Conservation (phyloP, 2,888 invertebrate genomes). For the Auanema sp. region DNA sequence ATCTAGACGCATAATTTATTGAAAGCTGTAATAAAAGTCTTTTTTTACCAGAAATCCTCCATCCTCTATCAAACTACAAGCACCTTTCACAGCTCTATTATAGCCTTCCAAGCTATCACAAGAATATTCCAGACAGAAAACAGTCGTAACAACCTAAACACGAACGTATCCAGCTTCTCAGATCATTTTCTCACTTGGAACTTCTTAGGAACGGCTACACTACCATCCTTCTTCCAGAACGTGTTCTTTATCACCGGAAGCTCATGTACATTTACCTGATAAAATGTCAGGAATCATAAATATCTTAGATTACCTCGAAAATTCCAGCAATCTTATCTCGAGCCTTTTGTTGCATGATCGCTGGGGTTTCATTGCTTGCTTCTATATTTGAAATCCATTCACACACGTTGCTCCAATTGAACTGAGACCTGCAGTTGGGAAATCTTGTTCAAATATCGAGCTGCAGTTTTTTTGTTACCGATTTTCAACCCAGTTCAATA, state of each 20-base stretch:
- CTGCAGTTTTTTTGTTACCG: constrained; percentile 20
- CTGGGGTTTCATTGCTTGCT: constrained; percentile 45
- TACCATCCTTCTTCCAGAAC: constrained; percentile 36
- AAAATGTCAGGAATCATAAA: constrained; percentile 4
- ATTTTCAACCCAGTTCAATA: constrained; percentile 55
- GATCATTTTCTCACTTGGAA: constrained; percentile 41
- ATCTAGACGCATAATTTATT: constrained; percentile 26
- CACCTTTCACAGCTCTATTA: constrained; percentile 42
- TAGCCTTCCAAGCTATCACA: constrained; percentile 48
- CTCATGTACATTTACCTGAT: constrained; percentile 55
- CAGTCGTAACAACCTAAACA: constrained; percentile 52
- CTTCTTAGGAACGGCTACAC: constrained; percentile 48
- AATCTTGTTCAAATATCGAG: neutral
- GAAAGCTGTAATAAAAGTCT: constrained; percentile 1
- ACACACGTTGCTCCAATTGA: constrained; percentile 61
- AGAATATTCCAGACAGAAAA: constrained; percentile 62
- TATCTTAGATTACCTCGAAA: constrained; percentile 40
- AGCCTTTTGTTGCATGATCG: constrained; percentile 54
- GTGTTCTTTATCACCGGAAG: constrained; percentile 48
- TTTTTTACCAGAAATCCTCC: constrained; percentile 53
- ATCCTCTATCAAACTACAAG: constrained; percentile 54
- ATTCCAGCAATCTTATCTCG: constrained; percentile 54
- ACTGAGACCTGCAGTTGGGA: constrained; percentile 25
- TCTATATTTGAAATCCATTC: constrained; percentile 59
- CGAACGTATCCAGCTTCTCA: neutral